These are phyloP conservation scores for Bombus turneri DNA, from an alignment of 1,140 invertebrate genomes.

Conservation along the genomic window DNA sequence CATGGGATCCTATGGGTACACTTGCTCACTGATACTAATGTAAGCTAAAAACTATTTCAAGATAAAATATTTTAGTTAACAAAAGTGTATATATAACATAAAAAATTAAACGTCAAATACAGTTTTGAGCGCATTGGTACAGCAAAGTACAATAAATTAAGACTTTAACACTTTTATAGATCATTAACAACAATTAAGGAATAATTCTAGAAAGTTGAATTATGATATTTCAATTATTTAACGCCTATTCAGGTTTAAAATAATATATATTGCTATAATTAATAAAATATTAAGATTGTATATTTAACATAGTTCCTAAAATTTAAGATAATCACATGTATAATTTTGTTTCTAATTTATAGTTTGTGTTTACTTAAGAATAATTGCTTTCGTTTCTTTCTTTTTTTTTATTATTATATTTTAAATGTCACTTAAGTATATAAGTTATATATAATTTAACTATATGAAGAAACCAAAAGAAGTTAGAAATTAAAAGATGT, in stretches of 20 bases:
- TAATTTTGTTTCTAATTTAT: not conserved
- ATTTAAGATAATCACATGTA: not conserved
- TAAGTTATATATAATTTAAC: not conserved
- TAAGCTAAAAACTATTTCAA: conserved; percentile 41
- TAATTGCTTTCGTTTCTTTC: not conserved
- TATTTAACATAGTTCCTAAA: conserved; percentile 43
- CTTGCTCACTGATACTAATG: conserved; percentile 84
- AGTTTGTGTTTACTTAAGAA: not conserved
- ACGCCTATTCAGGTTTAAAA: not conserved
- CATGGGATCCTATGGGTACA: conserved; percentile 97
- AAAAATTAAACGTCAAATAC: conserved; percentile 28
- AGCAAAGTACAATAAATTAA: conserved; percentile 1
- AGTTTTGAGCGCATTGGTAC: conserved; percentile 24
- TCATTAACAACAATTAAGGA: not conserved
- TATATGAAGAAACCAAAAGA: conserved; percentile 5
- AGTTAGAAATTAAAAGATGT: conserved; percentile 5
- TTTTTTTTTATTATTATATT: not conserved
- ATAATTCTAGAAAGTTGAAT: not conserved
- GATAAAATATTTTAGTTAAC: conserved; percentile 41
- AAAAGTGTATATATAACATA: conserved; percentile 28
- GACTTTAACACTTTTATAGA: conserved; percentile 37
- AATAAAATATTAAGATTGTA: conserved; percentile 24
- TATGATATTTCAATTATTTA: conserved; percentile 2
- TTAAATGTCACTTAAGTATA: not conserved
- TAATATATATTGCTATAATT: conserved; percentile 19